Conservation (phyloP, 1,140 invertebrate species). For the Geopemphigus sp. region DNA sequence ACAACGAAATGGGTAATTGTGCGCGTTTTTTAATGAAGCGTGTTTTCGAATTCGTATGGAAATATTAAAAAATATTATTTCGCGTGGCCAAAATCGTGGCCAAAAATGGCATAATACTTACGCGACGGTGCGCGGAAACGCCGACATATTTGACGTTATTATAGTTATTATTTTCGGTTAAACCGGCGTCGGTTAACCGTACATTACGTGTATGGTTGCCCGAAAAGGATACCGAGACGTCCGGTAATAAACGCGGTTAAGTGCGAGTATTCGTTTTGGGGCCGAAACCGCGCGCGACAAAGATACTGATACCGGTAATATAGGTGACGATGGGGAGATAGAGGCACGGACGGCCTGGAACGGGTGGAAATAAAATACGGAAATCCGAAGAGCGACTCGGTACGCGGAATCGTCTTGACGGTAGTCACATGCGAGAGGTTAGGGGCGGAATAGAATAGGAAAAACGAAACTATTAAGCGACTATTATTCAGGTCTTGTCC, state of each 20-base stretch:
- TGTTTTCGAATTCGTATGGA: no score
- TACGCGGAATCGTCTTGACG: neutral
- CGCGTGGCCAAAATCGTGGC: no score
- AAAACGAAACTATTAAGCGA: constrained; percentile 39
- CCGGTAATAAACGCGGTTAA: neutral
- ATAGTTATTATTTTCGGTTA: no score
- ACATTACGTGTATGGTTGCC: no score
- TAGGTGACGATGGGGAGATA: neutral
- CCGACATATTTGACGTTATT: no score
- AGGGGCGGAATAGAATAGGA: neutral
- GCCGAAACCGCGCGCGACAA: neutral
- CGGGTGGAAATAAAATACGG: constrained; percentile 35
- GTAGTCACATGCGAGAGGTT: neutral
- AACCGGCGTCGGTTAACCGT: no score
- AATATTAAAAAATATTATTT: no score
- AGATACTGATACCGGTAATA: neutral
- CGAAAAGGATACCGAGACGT: no score
- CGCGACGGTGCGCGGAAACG: no score
- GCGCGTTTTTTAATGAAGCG: no score
- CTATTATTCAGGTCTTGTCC: constrained; percentile 39
- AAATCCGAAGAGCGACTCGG: neutral
- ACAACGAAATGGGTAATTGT: no score
- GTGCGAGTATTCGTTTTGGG: neutral
- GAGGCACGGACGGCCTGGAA: neutral
- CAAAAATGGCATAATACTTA: no score